Conservation (phyloP, 1,140 invertebrate genomes). For the Microplitis mediator region DNA sequence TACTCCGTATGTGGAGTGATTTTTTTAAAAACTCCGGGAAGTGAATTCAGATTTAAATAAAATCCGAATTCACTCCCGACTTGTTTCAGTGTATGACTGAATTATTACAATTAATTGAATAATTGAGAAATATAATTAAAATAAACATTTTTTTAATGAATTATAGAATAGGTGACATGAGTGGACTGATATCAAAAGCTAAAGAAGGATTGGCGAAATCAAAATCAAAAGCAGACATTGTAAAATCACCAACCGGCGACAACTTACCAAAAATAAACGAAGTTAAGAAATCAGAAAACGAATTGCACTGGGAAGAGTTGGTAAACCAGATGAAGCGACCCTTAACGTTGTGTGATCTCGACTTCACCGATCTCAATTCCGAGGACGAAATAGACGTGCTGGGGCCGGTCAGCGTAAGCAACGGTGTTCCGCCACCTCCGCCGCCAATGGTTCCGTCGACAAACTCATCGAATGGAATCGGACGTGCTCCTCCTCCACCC, state of each 20-base stretch:
- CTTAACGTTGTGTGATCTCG: conserved; percentile 90
- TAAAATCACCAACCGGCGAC: conserved; percentile 72
- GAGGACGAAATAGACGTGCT: conserved; percentile 77
- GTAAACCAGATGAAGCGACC: conserved; percentile 81
- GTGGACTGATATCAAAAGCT: conserved; percentile 88
- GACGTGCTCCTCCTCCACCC: conserved; percentile 50
- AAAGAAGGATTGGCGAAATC: conserved; percentile 89
- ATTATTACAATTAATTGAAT: background rate
- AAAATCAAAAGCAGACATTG: conserved; percentile 75
- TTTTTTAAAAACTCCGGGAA: no score
- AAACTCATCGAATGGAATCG: conserved; percentile 44
- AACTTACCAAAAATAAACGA: conserved; percentile 69
- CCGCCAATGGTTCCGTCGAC: conserved; percentile 64
- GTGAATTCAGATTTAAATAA: no score
- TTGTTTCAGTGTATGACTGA: background rate
- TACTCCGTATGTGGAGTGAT: no score
- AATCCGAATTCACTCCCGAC: no score
- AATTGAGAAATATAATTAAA: no score
- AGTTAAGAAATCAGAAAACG: conserved; percentile 88
- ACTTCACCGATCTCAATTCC: conserved; percentile 91
- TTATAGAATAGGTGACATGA: conserved; percentile 77
- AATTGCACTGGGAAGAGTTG: conserved; percentile 93
- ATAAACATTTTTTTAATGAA: background rate
- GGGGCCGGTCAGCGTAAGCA: conserved; percentile 66
- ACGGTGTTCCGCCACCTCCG: conserved; percentile 75